Evolutionary conservation across 2,888 invertebrate genomes (phyloP), one percentile per base, ranked within the genome.

Genomic region (Drosophila dives): DNA sequence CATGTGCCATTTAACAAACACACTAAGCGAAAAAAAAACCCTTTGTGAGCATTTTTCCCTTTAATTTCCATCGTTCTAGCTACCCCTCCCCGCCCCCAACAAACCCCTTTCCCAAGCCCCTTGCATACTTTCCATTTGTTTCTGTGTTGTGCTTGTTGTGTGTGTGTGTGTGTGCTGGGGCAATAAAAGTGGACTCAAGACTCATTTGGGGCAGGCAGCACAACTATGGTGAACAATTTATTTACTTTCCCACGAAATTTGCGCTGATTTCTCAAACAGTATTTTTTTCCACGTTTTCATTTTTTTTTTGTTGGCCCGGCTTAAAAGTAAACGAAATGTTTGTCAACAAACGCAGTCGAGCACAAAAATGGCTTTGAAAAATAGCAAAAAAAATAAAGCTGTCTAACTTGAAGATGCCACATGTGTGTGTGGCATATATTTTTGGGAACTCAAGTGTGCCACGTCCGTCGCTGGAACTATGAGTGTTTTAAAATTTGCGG

Each of bases 171-270:
- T 56, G 34, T 64, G 62, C 29, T 55, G 50, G 63, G 72, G 74
- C 85, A 80, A 85, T 85, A 87, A 89, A 83, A 73, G 77, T 72
- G 81, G 86, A 74, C 88, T 83, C 81, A 77, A 86, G 85, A 86
- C 45, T 45, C 86, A 84, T 88, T 86, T 83, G 33, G 66, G 54
- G 54, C 36, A 15, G 34, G 15, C 33, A 15, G 73, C 71, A 72
- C 38, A 89, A 85, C 81, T 87, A 76, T 23, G 45, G 83, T 77
- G 77, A 75, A 86, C 80, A 81, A 87, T 89, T 89, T 87, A 89
- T 87, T 87, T 87, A 81, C 85, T 85, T 85, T 86, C 81, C 87
- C 85, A 87, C 89, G 83, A 86, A 87, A 90, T 89, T 86, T 82
- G 77, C 89, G 77, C 82, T 81, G 86, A 89, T 88, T 90, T 80